A percentile compares a stretch with the other conserved stretches of the same genome.
These are phyloP conservation scores for Netelia fuscicornis DNA, from an alignment of 2,888 invertebrate species.

Conservation along the genomic window DNA sequence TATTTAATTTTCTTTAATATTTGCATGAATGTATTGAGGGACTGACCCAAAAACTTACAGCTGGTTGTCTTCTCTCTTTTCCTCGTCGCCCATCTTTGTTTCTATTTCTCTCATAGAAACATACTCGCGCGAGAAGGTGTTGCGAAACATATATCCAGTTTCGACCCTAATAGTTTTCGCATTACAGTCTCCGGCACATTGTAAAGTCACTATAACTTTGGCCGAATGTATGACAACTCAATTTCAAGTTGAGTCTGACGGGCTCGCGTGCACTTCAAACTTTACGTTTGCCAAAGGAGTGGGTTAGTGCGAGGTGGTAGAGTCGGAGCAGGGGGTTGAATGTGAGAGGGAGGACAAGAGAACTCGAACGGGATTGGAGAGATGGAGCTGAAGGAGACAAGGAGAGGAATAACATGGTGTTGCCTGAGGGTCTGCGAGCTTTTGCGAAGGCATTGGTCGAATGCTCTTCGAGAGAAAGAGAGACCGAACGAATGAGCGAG, in stretches of 20 bases:
- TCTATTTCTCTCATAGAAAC: too few species aligned
- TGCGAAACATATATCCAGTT: conserved; percentile 21
- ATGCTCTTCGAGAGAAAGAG: conserved; percentile 36
- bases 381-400: neutral
- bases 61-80: neutral
- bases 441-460: conserved; percentile 38
- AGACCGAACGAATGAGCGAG: conserved; percentile 14
- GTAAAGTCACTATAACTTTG: conserved; percentile 81
- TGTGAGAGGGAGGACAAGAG: conserved; percentile 18
- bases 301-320: neutral
- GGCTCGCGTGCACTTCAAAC: conserved; percentile 82
- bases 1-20: too few species aligned
- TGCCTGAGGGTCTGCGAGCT: neutral
- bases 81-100: neutral
- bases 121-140: neutral
- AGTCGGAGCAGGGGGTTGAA: neutral
- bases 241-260: conserved; percentile 83
- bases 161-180: conserved; percentile 80
- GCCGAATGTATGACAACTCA: conserved; percentile 84
- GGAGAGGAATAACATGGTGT: conserved; percentile 4
- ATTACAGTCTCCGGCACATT: conserved; percentile 77
- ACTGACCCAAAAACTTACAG: neutral
- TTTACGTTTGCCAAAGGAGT: conserved; percentile 70
- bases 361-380: conserved; percentile 20
- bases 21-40: too few species aligned